Evolutionary conservation across 2,797 vertebrate species (phyloP).

Genomic region (Nasua narica): DNA sequence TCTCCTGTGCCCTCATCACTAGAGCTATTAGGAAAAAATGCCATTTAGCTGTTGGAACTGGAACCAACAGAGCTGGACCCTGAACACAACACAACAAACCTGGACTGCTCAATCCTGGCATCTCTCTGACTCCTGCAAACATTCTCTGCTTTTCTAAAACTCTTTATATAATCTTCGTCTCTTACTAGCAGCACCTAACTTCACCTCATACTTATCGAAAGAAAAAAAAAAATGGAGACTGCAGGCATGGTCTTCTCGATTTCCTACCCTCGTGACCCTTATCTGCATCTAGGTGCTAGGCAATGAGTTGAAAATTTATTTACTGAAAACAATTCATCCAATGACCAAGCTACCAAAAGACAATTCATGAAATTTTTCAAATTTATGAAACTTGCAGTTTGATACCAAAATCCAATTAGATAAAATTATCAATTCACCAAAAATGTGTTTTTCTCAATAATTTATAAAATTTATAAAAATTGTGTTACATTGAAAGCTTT

Average conservation of each 20-base stretch:
- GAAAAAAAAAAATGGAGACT: neutral
- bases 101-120: neutral
- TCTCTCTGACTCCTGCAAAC: neutral
- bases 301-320: neutral
- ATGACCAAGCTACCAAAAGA: neutral
- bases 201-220: neutral
- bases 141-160: neutral
- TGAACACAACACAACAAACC: neutral
- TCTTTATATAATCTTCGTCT: neutral
- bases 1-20: neutral
- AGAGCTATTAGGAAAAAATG: neutral
- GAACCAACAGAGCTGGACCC: neutral
- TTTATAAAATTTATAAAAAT: neutral
- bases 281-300: neutral
- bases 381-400: neutral
- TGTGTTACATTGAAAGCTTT: neutral
- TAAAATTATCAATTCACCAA: constrained; percentile 14
- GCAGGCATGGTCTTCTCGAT: neutral
- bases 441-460: neutral
- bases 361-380: constrained; percentile 32
- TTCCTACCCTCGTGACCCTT: neutral
- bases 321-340: constrained; percentile 30
- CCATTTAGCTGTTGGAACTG: neutral
- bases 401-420: neutral
- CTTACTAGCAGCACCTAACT: neutral